phyloP scores from a whole-genome alignment of 2,888 invertebrate genomes.

The Meghimatium bilineatum region DNA sequence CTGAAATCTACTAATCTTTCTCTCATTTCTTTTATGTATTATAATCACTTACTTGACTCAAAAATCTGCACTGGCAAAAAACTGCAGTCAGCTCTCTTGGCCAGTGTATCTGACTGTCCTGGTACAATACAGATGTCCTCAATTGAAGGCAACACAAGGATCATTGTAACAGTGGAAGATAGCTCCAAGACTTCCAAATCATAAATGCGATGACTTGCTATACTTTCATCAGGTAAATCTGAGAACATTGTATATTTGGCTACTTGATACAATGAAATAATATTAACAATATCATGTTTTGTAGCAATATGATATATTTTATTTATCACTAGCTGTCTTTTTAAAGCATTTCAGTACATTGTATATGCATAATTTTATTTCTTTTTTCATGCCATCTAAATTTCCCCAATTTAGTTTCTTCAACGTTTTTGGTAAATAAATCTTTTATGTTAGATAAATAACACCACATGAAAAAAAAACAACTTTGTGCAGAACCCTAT shows the following conservation, averaged over 20 bases:
- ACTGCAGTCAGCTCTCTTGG: conserved; percentile 89
- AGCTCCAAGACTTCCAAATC: conserved; percentile 95
- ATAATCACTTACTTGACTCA: conserved; percentile 79
- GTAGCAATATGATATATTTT: no score
- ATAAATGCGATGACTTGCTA: conserved; percentile 83
- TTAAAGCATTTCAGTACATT: neutral
- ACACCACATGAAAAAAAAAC: no score
- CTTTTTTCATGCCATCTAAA: no score
- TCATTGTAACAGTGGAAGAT: conserved; percentile 91
- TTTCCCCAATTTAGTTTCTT: no score
- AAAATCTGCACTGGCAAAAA: conserved; percentile 91
- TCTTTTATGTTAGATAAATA: no score
- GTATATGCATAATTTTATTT: no score
- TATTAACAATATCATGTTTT: no score
- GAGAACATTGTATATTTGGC: neutral
- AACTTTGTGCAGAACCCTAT: no score
- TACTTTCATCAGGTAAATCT: conserved; percentile 54
- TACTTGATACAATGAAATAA: no score
- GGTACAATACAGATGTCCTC: conserved; percentile 91
- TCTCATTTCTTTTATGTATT: no score
- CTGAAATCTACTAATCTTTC: no score
- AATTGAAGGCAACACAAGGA: conserved; percentile 93
- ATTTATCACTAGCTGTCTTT: neutral
- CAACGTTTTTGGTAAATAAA: no score
- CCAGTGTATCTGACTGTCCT: conserved; percentile 89